Conservation (phyloP, 2,888 invertebrate species). For the Ditylenchus weischeri region DNA sequence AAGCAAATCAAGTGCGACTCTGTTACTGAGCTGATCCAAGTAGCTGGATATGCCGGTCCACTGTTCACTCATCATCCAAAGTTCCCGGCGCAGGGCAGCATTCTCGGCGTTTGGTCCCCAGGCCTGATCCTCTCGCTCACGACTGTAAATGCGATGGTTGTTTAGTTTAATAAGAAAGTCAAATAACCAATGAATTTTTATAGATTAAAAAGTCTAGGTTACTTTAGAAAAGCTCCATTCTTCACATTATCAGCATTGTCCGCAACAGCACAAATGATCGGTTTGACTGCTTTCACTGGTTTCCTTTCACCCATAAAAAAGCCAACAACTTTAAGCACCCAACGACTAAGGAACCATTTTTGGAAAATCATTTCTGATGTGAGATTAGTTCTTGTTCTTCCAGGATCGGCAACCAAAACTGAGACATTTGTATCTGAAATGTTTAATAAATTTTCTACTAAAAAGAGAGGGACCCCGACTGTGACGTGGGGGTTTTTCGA, state of each 20-base stretch:
- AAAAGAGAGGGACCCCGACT: no score
- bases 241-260: slow-evolving; percentile 43
- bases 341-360: slow-evolving; percentile 51
- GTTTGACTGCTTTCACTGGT: slow-evolving; percentile 48
- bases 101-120: slow-evolving; percentile 48
- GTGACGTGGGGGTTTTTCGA: no score
- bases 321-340: slow-evolving; percentile 49
- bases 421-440: slow-evolving; percentile 41
- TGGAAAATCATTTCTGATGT: slow-evolving; percentile 45
- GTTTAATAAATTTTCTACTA: not conserved
- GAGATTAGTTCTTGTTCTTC: slow-evolving; percentile 49
- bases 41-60: slow-evolving; percentile 39
- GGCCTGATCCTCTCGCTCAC: slow-evolving; percentile 42
- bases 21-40: not conserved
- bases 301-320: slow-evolving; percentile 52
- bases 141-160: slow-evolving; percentile 36
- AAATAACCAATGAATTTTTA: not conserved
- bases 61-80: slow-evolving; percentile 47
- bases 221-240: slow-evolving; percentile 52
- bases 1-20: no score
- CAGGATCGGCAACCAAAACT: slow-evolving; percentile 54
- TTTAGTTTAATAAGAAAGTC: no score
- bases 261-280: slow-evolving; percentile 51
- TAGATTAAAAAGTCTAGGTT: slow-evolving; percentile 20
- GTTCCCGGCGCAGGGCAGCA: slow-evolving; percentile 33